phyloP scores from a whole-genome alignment of 2,113 vertebrate species.

The Vireo altiloquus region DNA sequence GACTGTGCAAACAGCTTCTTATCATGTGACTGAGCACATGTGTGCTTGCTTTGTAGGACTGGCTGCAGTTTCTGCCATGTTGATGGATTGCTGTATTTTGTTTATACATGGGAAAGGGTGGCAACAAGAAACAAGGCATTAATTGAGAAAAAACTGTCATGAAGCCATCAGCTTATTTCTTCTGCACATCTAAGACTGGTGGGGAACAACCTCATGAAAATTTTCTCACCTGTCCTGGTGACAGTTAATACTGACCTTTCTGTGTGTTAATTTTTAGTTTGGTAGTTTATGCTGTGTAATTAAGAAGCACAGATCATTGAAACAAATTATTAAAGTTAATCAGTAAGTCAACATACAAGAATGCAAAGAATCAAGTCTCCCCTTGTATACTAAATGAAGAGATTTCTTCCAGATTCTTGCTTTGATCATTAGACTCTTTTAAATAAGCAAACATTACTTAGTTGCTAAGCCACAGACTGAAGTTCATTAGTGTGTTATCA shows the following conservation, averaged over 20 bases:
- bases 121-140: neutral
- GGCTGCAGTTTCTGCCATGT: neutral
- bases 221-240: neutral
- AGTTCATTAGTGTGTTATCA: slow-evolving; percentile 48
- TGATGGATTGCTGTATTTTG: neutral
- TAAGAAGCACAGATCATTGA: neutral
- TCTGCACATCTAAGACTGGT: neutral
- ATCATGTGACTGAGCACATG: neutral
- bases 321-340: slow-evolving; percentile 1
- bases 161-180: neutral
- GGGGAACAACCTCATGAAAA: neutral
- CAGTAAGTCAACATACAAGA: neutral
- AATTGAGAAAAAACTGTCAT: neutral
- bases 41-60: neutral
- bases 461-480: slow-evolving; percentile 47
- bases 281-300: neutral
- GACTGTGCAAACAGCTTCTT: neutral
- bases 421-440: slow-evolving; percentile 38
- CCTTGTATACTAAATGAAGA: neutral
- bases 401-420: slow-evolving; percentile 42
- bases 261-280: neutral
- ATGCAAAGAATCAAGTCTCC: slow-evolving; percentile 9
- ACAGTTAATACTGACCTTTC: neutral
- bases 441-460: slow-evolving; percentile 53
- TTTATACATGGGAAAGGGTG: neutral